Percentiles rank a stretch among this genome's conserved stretches.
Conservation (phyloP, 30 jellyfish, hydroid and myxozoan species). For the Sanderia malayensis region DNA sequence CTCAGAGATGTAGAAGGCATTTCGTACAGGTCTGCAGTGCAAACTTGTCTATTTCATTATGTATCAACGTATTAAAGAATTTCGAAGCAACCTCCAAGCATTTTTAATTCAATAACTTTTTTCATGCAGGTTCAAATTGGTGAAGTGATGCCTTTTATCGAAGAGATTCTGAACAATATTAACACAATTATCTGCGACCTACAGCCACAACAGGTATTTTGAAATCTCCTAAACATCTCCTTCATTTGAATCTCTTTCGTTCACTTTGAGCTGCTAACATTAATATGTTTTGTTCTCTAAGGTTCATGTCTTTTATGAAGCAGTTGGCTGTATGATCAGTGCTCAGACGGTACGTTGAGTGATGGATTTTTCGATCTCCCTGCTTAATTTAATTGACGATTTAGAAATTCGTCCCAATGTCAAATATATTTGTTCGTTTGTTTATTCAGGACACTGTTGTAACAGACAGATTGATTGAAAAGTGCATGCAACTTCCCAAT, state of each 20-base stretch:
- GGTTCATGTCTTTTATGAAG: slow-evolving; percentile 96
- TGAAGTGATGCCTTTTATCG: slow-evolving; percentile 98
- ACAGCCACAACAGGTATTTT: slow-evolving; percentile 94
- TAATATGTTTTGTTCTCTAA: slow-evolving; percentile 4
- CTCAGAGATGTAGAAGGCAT: slow-evolving; percentile 93
- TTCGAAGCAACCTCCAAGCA: too few relatives aligned
- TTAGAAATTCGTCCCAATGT: too few relatives aligned
- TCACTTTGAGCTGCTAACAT: not conserved
- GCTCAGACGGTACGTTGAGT: slow-evolving; percentile 90
- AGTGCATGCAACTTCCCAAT: slow-evolving; percentile 96
- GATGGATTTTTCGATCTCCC: not conserved
- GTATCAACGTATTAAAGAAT: too few relatives aligned
- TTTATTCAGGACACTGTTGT: slow-evolving; percentile 87
- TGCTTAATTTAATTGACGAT: too few relatives aligned
- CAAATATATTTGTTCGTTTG: not conserved
- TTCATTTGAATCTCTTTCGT: not conserved
- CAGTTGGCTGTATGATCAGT: slow-evolving; percentile 99
- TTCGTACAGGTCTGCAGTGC: slow-evolving; percentile 87
- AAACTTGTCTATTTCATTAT: too few relatives aligned
- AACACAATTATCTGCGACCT: slow-evolving; percentile 95
- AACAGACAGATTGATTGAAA: slow-evolving; percentile 95
- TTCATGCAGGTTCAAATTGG: slow-evolving; percentile 88
- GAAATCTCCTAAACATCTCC: not conserved
- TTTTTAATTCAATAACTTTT: not conserved
- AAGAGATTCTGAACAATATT: slow-evolving; percentile 91